Evolutionary conservation across 2,888 invertebrate genomes (phyloP).

Genomic region (Lysandra bellargus): DNA sequence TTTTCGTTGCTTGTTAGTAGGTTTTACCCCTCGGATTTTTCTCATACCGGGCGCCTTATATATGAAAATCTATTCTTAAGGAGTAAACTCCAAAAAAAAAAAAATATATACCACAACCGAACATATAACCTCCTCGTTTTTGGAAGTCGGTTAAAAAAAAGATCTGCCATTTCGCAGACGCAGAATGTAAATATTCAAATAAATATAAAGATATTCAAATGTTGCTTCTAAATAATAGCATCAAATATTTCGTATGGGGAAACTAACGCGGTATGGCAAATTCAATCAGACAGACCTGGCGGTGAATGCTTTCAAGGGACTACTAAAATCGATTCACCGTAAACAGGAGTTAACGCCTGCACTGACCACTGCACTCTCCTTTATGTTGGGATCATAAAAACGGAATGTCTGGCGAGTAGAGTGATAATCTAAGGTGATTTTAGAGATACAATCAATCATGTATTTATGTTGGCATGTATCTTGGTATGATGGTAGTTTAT

Average conservation of each 20-base stretch:
- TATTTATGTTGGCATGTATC: background rate
- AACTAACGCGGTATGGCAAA: conserved; percentile 44
- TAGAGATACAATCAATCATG: background rate
- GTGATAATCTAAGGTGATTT: background rate
- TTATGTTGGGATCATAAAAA: conserved; percentile 73
- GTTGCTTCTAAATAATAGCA: background rate
- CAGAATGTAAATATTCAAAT: background rate
- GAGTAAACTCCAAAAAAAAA: no score
- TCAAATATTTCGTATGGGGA: background rate
- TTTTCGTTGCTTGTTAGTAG: no score
- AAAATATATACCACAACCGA: no score
- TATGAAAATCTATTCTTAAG: no score
- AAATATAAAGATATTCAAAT: background rate
- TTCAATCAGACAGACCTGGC: conserved; percentile 56
- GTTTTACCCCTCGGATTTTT: no score
- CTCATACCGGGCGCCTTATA: no score
- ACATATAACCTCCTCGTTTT: no score
- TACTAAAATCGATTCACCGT: conserved; percentile 76
- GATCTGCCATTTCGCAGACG: background rate
- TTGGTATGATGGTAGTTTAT: background rate
- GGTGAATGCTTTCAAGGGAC: conserved; percentile 56
- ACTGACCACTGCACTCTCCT: conserved; percentile 73
- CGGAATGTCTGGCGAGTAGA: conserved; percentile 48
- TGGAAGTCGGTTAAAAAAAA: background rate
- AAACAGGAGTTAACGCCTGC: conserved; percentile 77